phyloP scores from a whole-genome alignment of 2,113 vertebrate species.

The Archilochus colubris region DNA sequence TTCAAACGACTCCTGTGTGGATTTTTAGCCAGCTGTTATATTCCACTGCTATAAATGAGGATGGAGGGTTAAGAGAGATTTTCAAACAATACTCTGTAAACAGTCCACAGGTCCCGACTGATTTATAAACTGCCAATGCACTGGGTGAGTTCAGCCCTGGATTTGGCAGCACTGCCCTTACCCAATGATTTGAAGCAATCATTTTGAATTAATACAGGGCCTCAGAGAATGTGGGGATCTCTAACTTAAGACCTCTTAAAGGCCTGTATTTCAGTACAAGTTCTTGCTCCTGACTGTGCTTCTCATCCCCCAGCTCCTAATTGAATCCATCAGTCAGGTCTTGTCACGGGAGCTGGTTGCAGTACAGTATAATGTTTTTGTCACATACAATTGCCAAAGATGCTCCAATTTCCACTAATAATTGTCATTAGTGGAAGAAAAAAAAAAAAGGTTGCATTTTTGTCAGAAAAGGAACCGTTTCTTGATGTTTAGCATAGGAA shows the following conservation, averaged over 20 bases:
- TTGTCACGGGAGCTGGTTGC: neutral
- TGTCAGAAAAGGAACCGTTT: constrained; percentile 28
- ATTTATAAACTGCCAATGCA: constrained; percentile 14
- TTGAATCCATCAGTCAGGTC: neutral
- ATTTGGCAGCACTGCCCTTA: neutral
- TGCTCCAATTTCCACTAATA: constrained; percentile 45
- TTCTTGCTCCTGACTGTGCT: neutral
- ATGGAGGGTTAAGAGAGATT: neutral
- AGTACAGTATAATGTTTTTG: neutral
- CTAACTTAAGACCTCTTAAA: constrained; percentile 5
- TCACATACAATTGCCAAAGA: constrained; percentile 1
- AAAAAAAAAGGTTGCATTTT: neutral
- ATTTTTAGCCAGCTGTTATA: constrained; percentile 13
- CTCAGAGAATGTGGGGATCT: neutral
- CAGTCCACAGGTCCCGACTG: neutral
- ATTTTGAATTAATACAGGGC: neutral
- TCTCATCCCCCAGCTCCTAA: neutral
- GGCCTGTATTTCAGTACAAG: neutral
- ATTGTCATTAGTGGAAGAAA: constrained; percentile 5
- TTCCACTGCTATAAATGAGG: neutral
- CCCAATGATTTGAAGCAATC: neutral
- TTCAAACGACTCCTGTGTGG: neutral
- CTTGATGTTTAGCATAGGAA: neutral
- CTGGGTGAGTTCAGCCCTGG: neutral
- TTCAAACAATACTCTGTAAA: constrained; percentile 7